phyloP scores from a whole-genome alignment of 2,888 invertebrate genomes.

The Leptinotarsa juncta region DNA sequence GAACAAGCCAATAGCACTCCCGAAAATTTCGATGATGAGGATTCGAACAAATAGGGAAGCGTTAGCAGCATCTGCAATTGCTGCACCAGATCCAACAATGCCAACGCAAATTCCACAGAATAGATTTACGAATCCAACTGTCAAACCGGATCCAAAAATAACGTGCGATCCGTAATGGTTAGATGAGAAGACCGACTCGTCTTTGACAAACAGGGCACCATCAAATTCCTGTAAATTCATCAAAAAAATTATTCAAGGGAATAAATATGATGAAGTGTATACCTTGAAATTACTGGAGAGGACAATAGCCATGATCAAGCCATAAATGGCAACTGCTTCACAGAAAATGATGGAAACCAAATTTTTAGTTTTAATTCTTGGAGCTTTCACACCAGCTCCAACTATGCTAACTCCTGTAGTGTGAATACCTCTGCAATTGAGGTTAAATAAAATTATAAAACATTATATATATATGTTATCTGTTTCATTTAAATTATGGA shows the following conservation, averaged over 20 bases:
- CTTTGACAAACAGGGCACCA: constrained; percentile 28
- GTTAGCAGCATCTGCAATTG: constrained; percentile 98
- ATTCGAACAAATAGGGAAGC: constrained; percentile 97
- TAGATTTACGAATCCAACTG: constrained; percentile 95
- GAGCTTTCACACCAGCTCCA: constrained; percentile 98
- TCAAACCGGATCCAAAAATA: constrained; percentile 94
- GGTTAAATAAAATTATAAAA: not conserved
- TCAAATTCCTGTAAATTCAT: constrained; percentile 48
- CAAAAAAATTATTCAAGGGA: not conserved
- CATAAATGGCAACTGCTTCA: constrained; percentile 99
- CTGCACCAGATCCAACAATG: constrained; percentile 97
- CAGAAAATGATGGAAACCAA: constrained; percentile 99
- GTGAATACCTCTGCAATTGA: constrained; percentile 86
- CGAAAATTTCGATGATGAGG: constrained; percentile 98
- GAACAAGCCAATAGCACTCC: constrained; percentile 98
- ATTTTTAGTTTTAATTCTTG: constrained; percentile 98
- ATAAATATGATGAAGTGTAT: constrained; percentile 43
- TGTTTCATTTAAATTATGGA: not conserved
- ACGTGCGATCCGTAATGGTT: constrained; percentile 89
- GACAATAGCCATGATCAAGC: constrained; percentile 97
- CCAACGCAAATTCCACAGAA: constrained; percentile 97
- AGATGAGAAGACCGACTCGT: constrained; percentile 58
- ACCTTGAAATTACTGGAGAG: constrained; percentile 84
- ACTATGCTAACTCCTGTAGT: constrained; percentile 96
- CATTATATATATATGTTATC: not conserved